phyloP scores from a whole-genome alignment of 2,888 invertebrate species.

The Steromphala cineraria region DNA sequence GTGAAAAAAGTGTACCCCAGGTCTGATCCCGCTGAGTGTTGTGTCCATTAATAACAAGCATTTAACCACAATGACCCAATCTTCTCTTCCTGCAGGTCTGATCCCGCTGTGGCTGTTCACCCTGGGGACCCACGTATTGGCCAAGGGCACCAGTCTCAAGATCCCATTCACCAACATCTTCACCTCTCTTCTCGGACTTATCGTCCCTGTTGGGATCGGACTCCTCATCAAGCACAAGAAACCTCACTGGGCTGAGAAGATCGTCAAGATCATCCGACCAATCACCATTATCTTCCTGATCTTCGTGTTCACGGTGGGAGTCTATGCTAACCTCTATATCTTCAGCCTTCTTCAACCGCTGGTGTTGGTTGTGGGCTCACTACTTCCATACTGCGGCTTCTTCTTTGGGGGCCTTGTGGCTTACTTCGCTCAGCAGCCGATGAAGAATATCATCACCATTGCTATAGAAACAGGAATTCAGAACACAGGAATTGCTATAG shows the following conservation, averaged over 20 bases:
- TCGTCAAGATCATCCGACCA: constrained; percentile 73
- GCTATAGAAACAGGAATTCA: constrained; percentile 90
- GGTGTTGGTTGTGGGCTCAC: constrained; percentile 72
- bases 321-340: constrained; percentile 76
- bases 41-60: neutral
- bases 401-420: constrained; percentile 74
- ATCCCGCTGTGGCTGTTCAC: constrained; percentile 78
- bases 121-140: constrained; percentile 70
- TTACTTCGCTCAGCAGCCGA: constrained; percentile 69
- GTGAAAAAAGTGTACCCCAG: neutral
- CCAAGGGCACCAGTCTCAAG: constrained; percentile 66
- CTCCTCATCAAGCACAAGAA: constrained; percentile 73
- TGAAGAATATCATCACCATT: constrained; percentile 81
- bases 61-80: too few relatives aligned
- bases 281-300: constrained; percentile 75
- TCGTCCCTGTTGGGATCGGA: constrained; percentile 77
- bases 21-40: constrained; percentile 77
- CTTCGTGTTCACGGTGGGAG: constrained; percentile 75
- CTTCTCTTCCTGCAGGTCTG: constrained; percentile 57
- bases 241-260: constrained; percentile 68
- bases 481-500: constrained; percentile 83
- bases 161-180: constrained; percentile 76
- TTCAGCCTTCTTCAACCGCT: constrained; percentile 73
- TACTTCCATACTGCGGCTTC: constrained; percentile 77
- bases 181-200: constrained; percentile 74